These are phyloP conservation scores for Drosophila neocordata DNA, from an alignment of 1,140 invertebrate species.

Conservation along the genomic window DNA sequence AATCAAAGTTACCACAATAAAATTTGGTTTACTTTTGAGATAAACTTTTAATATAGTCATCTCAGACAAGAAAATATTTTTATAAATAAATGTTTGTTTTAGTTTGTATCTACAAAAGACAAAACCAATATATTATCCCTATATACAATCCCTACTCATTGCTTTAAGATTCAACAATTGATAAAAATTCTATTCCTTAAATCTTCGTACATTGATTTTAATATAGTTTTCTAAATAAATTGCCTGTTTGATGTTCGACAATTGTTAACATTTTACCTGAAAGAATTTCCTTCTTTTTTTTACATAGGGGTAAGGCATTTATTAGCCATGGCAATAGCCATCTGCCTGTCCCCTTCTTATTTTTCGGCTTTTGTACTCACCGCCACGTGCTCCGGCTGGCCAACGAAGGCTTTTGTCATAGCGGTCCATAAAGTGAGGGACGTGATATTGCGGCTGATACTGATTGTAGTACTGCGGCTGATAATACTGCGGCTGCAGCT, in stretches of 20 bases:
- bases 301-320: neutral
- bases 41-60: too few relatives aligned
- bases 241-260: neutral
- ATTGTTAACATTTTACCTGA: neutral
- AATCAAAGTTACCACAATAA: too few relatives aligned
- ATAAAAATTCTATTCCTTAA: too few relatives aligned
- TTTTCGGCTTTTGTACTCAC: conserved; percentile 36
- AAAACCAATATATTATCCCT: too few relatives aligned
- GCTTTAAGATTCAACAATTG: too few relatives aligned
- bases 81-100: too few relatives aligned
- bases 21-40: too few relatives aligned
- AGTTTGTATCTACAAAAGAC: too few relatives aligned
- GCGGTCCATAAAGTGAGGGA: conserved; percentile 74
- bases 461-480: conserved; percentile 70
- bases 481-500: conserved; percentile 68
- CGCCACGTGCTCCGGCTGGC: conserved; percentile 62
- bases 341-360: neutral
- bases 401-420: conserved; percentile 80
- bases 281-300: neutral
- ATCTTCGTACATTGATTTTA: too few relatives aligned
- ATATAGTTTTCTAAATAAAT: neutral
- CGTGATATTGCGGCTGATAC: conserved; percentile 73
- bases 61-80: too few relatives aligned
- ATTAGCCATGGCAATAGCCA: neutral
- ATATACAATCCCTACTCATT: too few relatives aligned